Conservation (phyloP, 1,140 invertebrate genomes). For the Zophobas atratus region DNA sequence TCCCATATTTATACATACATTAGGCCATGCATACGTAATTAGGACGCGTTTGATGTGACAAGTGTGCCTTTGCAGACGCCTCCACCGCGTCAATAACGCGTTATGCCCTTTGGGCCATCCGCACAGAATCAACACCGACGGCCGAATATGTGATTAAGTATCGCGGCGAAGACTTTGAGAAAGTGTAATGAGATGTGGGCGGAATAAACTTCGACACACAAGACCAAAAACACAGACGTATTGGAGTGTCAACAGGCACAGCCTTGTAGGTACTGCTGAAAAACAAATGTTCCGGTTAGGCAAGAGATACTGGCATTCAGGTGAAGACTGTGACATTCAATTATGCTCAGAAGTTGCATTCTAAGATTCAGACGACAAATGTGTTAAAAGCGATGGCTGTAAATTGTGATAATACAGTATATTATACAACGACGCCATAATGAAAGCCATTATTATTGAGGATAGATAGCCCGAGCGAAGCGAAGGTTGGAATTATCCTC, state of each 20-base stretch:
- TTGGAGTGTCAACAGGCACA: not conserved
- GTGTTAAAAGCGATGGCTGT: too few species aligned
- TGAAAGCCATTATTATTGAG: too few species aligned
- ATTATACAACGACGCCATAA: too few species aligned
- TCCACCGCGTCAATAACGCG: conserved; percentile 24
- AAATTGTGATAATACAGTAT: too few species aligned
- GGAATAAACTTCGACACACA: not conserved
- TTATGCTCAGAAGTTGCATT: too few species aligned
- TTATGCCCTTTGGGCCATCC: conserved; percentile 26
- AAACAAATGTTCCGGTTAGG: too few species aligned
- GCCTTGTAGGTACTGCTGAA: too few species aligned
- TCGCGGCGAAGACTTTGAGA: not conserved
- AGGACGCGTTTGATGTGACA: conserved; percentile 42
- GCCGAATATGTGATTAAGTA: not conserved
- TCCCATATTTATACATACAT: conserved; percentile 9
- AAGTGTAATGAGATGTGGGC: conserved; percentile 3
- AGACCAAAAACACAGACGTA: not conserved
- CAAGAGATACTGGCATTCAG: too few species aligned
- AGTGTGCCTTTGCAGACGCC: conserved; percentile 29
- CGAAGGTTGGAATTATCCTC: too few species aligned
- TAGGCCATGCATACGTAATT: conserved; percentile 35
- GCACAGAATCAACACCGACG: conserved; percentile 17
- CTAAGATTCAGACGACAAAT: too few species aligned
- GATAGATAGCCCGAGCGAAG: too few species aligned
- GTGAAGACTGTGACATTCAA: too few species aligned